Evolutionary conservation across 2,797 vertebrate species (phyloP), one percentile per base, ranked within the genome.

Genomic region (Propithecus deckenii): DNA sequence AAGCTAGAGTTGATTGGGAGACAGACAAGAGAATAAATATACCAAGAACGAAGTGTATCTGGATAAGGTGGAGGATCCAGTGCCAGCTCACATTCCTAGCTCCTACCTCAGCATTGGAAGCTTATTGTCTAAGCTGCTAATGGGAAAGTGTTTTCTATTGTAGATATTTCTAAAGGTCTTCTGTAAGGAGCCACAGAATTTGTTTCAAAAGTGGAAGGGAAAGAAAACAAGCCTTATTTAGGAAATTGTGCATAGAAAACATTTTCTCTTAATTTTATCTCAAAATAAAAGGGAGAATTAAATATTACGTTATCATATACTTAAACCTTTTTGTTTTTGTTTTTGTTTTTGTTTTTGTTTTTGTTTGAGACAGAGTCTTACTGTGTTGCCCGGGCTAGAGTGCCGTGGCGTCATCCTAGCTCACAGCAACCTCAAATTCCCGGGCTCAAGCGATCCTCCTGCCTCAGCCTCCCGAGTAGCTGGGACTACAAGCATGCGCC

Each of bases 201-300:
- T 88, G 14, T 93, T 93, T 95, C 63, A 69, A 63, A 94, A 35
- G 28, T 50, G 17, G 17, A 18, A 14, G 17, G 41, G 30, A 41
- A 32, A 14, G 5, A 50, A 94, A 22, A 46, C 18, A 50, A 43
- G 28, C 38, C 55, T 72, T 93, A 65, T 67, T 52, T 43, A 83
- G 79, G 50, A 90, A 84, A 59, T 87, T 50, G 2, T 72, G 23
- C 59, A 25, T 55, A 61, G 63, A 89, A 94, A 86, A 72, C 35
- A 59, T 52, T 89, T 89, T 90, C 69, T 97, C 4, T 83, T 84
- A 79, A 79, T 93, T 95, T 96, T 32, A 80, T n/a, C 78, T 93
- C 59, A 80, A 91, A 52, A 85, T 76, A 81, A 75, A 95, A 79
- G 17, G 8, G 63, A 65, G n/a, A 89, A 91, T 89, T 67, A 79